Percentiles rank a stretch among this genome's conserved stretches.
Conservation (phyloP, 1,140 invertebrate species). For the Drosophila parabipectinata region DNA sequence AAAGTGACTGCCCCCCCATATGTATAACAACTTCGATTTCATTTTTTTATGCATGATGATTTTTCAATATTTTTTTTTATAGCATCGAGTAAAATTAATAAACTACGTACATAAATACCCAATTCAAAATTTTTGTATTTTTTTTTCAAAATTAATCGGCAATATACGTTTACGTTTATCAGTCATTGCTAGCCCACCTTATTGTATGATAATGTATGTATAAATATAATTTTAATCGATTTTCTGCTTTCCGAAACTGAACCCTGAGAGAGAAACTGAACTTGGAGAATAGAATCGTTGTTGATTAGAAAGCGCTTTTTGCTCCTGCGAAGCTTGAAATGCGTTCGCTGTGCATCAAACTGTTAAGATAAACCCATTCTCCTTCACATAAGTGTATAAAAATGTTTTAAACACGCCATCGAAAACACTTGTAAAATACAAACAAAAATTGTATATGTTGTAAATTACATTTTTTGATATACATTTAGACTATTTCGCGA, state of each 20-base stretch:
- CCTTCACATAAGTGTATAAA: conserved; percentile 52
- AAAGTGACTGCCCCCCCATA: background rate
- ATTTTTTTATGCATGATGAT: conserved; percentile 20
- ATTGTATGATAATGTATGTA: conserved; percentile 47
- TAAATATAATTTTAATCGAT: conserved; percentile 35
- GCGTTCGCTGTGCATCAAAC: conserved; percentile 41
- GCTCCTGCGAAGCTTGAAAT: conserved; percentile 61
- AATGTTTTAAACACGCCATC: conserved; percentile 51
- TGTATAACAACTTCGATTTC: conserved; percentile 4
- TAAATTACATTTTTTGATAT: conserved; percentile 72
- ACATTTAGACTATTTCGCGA: conserved; percentile 68
- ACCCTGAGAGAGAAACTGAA: conserved; percentile 3
- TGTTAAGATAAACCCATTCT: conserved; percentile 17
- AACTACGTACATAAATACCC: conserved; percentile 31
- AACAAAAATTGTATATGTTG: conserved; percentile 67
- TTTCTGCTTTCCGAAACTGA: conserved; percentile 10
- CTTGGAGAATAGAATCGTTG: conserved; percentile 9
- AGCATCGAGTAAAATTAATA: conserved; percentile 13
- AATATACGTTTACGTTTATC: conserved; percentile 19
- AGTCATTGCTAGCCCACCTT: conserved; percentile 45
- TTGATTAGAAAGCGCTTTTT: conserved; percentile 38
- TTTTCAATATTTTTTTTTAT: conserved; percentile 28
- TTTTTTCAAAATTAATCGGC: conserved; percentile 22
- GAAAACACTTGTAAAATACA: conserved; percentile 71
- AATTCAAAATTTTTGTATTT: conserved; percentile 31